These are phyloP conservation scores for Stichodactyla helianthus DNA, from an alignment of 64 coral and sea anemone species.

Conservation along the genomic window DNA sequence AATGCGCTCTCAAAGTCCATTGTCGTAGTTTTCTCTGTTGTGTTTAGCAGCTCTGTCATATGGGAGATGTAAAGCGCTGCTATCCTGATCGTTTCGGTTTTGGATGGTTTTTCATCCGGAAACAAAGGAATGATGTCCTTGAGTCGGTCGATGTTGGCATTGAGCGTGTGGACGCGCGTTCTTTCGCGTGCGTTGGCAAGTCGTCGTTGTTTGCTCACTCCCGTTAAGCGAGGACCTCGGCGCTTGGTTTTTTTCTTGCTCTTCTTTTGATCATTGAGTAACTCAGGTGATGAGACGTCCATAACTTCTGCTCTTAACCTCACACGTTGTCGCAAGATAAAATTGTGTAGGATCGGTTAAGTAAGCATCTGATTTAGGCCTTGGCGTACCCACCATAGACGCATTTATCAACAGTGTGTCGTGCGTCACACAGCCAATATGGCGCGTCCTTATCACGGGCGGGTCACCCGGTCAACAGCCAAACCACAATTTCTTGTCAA, in stretches of 20 bases:
- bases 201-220: slow-evolving; percentile 76
- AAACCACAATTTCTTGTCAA: slow-evolving; percentile 6
- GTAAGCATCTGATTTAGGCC: neutral
- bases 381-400: neutral
- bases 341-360: neutral
- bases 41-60: slow-evolving; percentile 70
- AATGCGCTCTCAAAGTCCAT: slow-evolving; percentile 44
- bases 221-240: slow-evolving; percentile 68
- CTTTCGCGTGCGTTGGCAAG: slow-evolving; percentile 83
- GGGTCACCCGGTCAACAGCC: slow-evolving; percentile 8
- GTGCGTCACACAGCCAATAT: neutral
- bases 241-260: slow-evolving; percentile 62
- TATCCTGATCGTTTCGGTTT: slow-evolving; percentile 77
- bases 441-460: slow-evolving; percentile 1
- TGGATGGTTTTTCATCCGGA: slow-evolving; percentile 72
- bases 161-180: slow-evolving; percentile 64
- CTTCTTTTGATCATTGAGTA: slow-evolving; percentile 9
- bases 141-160: slow-evolving; percentile 73
- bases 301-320: slow-evolving; percentile 7
- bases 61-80: slow-evolving; percentile 74
- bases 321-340: slow-evolving; percentile 5
- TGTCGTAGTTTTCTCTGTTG: slow-evolving; percentile 29
- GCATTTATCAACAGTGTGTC: neutral
- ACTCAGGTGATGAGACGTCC: slow-evolving; percentile 4
- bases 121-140: slow-evolving; percentile 72